Evolutionary conservation across 2,888 invertebrate genomes (phyloP), one percentile per base, ranked within the genome.

Genomic region (Euclidia mi): DNA sequence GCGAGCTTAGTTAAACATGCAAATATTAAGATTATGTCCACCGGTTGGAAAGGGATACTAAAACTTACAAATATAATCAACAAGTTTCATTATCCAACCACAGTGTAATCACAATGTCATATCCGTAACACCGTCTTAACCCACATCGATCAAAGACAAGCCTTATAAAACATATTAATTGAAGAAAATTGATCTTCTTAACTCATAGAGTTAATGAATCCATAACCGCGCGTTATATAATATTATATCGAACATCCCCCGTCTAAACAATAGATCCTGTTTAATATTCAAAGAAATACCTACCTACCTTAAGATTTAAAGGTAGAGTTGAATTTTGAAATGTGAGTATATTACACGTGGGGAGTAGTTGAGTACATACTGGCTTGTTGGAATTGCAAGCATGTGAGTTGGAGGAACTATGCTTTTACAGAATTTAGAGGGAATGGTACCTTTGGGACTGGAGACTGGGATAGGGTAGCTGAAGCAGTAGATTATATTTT

Each of bases 391-490:
- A 78, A 78, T 76, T 67, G 71, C 65, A 72, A 74, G 56, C 50
- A 75, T 71, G 70, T 63, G 76, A 67, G 70, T 60, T 52, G 56
- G 74, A 69, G 70, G 62, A 53, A 55, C 46, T 62, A 75, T 77
- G 82, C 84, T 82, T 79, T 82, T 78, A 81, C 81, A 81, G 74
- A 81, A 82, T 81, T 81, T 79, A 73, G 74, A 64, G 65, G 56
- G 46, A 78, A 83, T 71, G 73, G 65, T 69, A 74, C 82, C 84
- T 75, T 52, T 20, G 84, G 82, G 82, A 82, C 57, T 62, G 52
- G 51, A 56, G 41, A 43, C 46, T 46, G 57, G 61, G 50, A 59
- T 57, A 57, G 68, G 56, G 42, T 49, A 48, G 58, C 49, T 42
- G 46, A 32, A 43, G 41, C 57, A 52, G 53, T 68, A 53, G 51